Percentiles rank a stretch among this genome's conserved stretches.
Conservation (phyloP, 2,113 vertebrate species). For the Canis aureus region DNA sequence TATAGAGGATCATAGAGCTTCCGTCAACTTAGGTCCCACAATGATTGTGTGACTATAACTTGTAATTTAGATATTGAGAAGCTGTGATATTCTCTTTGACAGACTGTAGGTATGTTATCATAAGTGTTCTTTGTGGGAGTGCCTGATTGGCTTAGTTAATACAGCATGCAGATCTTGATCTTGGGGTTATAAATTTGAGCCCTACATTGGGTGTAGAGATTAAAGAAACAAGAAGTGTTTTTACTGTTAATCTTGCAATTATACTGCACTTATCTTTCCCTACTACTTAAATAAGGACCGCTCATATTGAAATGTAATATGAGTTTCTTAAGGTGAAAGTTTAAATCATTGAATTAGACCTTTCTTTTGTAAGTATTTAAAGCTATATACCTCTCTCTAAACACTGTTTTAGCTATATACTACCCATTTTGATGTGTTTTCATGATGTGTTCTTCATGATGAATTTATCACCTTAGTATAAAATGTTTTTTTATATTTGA, state of each 20-base stretch:
- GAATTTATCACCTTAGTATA: background rate
- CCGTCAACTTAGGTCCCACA: background rate
- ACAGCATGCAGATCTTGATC: background rate
- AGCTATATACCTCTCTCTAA: background rate
- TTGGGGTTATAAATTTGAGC: background rate
- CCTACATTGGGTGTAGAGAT: background rate
- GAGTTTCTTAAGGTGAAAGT: background rate
- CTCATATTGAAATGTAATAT: background rate
- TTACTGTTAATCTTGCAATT: background rate
- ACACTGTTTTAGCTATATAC: background rate
- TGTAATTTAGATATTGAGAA: background rate
- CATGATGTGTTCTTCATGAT: background rate
- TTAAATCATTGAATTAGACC: slow-evolving; percentile 7
- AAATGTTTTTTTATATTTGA: background rate
- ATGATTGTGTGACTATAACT: background rate
- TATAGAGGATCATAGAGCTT: background rate
- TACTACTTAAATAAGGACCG: background rate
- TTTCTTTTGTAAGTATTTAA: background rate
- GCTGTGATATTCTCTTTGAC: background rate
- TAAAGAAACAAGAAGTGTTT: background rate
- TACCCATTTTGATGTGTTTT: background rate
- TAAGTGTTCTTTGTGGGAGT: background rate
- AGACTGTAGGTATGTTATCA: background rate
- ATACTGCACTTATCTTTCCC: background rate
- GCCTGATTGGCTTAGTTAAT: background rate